Conservation (phyloP, 2,888 invertebrate genomes). For the Synergus gifuensis region DNA sequence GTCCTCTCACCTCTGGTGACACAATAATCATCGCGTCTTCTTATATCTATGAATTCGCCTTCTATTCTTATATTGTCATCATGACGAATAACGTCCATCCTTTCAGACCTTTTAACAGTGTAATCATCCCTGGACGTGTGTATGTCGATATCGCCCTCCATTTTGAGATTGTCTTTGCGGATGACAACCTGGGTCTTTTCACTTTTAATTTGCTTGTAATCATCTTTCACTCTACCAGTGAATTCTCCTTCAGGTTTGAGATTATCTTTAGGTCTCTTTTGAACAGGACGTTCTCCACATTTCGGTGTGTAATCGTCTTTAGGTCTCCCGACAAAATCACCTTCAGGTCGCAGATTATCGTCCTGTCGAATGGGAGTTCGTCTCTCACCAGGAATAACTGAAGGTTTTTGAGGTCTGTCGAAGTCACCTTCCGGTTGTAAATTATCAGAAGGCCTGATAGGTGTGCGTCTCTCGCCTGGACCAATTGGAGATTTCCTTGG, state of each 20-base stretch:
- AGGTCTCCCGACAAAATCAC: slow-evolving; percentile 79
- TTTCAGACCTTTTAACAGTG: slow-evolving; percentile 75
- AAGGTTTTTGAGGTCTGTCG: slow-evolving; percentile 69
- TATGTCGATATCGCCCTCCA: slow-evolving; percentile 82
- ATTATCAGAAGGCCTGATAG: slow-evolving; percentile 73
- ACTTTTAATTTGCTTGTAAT: slow-evolving; percentile 73
- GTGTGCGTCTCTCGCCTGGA: slow-evolving; percentile 51
- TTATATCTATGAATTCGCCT: slow-evolving; percentile 78
- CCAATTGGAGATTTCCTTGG: slow-evolving; percentile 64
- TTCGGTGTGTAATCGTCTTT: slow-evolving; percentile 77
- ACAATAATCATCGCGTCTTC: slow-evolving; percentile 80
- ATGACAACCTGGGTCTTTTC: slow-evolving; percentile 76
- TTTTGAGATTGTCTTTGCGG: slow-evolving; percentile 81
- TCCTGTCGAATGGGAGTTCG: slow-evolving; percentile 80
- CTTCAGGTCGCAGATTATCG: slow-evolving; percentile 82
- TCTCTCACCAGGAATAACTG: slow-evolving; percentile 79
- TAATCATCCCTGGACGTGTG: slow-evolving; percentile 77
- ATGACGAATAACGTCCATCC: slow-evolving; percentile 78
- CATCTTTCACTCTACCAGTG: slow-evolving; percentile 75
- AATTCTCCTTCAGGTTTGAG: slow-evolving; percentile 82
- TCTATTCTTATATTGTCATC: slow-evolving; percentile 78
- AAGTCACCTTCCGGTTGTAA: slow-evolving; percentile 82
- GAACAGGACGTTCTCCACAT: slow-evolving; percentile 78
- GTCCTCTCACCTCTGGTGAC: slow-evolving; percentile 67
- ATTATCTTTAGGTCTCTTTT: slow-evolving; percentile 78